A percentile compares a stretch with the other conserved stretches of the same genome.
Evolutionary conservation across 2,113 vertebrate species (phyloP).

Genomic region (Rhizomys pruinosus): DNA sequence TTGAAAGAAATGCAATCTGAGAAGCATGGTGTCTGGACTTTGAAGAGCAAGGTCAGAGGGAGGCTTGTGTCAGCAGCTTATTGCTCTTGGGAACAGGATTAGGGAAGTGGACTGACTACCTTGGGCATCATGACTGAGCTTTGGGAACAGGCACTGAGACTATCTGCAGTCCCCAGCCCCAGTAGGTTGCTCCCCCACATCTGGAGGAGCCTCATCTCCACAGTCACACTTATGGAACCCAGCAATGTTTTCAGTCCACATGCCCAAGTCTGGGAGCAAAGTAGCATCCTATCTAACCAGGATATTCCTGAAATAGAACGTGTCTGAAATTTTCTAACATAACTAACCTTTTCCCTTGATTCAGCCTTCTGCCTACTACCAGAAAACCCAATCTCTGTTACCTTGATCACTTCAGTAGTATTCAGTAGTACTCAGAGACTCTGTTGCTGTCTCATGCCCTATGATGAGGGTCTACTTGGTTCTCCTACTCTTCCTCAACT

Average conservation of each 20-base stretch:
- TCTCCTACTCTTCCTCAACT: background rate
- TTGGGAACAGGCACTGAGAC: background rate
- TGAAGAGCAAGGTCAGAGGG: background rate
- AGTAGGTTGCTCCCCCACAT: background rate
- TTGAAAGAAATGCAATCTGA: background rate
- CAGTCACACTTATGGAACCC: background rate
- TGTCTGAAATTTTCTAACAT: background rate
- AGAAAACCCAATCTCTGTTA: background rate
- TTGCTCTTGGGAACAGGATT: too few species aligned
- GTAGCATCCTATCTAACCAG: background rate
- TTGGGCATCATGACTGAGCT: rapidly evolving
- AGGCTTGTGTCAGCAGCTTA: background rate
- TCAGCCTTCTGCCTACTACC: background rate
- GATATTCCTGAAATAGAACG: background rate
- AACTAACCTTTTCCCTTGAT: background rate
- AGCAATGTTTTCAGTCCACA: background rate
- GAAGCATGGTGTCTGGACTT: background rate
- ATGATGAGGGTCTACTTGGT: background rate
- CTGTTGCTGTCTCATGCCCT: background rate
- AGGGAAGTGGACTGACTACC: too few species aligned
- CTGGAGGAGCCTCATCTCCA: too few species aligned
- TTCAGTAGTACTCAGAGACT: background rate
- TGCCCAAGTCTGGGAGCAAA: background rate
- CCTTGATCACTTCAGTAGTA: background rate
- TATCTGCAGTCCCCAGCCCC: background rate